Conservation (phyloP, 2,888 invertebrate species). For the Physocephala rufipes region DNA sequence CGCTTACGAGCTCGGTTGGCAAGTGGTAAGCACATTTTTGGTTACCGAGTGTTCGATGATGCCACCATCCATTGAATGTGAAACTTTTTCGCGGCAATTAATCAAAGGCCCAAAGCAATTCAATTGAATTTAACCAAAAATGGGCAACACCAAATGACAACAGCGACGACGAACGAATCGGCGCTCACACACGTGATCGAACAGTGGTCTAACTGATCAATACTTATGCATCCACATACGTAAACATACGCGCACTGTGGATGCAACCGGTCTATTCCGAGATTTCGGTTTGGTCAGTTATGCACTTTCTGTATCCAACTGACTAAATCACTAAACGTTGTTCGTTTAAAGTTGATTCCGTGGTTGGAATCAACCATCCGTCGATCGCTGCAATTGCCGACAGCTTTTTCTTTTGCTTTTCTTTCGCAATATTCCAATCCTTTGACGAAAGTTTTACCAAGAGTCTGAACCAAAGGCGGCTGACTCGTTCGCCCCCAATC, state of each 20-base stretch:
- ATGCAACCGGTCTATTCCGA: background rate
- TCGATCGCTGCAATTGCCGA: too few species aligned
- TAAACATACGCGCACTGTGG: background rate
- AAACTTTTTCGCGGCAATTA: slow-evolving; percentile 34
- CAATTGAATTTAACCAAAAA: slow-evolving; percentile 34
- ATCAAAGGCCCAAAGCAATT: slow-evolving; percentile 35
- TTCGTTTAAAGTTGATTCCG: background rate
- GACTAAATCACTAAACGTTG: background rate
- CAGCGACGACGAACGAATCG: background rate
- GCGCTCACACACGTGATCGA: background rate
- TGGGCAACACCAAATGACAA: slow-evolving; percentile 2
- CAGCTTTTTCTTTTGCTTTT: background rate
- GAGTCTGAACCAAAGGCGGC: background rate
- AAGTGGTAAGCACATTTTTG: too few species aligned
- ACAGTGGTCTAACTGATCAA: background rate
- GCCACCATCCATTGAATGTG: background rate
- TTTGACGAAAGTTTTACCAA: background rate
- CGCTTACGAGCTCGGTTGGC: background rate
- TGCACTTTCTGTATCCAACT: too few species aligned
- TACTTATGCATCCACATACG: background rate
- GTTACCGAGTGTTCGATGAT: background rate
- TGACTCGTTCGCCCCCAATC: too few species aligned
- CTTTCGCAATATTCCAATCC: background rate
- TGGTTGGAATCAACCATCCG: too few species aligned
- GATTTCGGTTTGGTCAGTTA: background rate